Evolutionary conservation across 2,113 vertebrate genomes (phyloP).

Genomic region (Corvus moneduloides): DNA sequence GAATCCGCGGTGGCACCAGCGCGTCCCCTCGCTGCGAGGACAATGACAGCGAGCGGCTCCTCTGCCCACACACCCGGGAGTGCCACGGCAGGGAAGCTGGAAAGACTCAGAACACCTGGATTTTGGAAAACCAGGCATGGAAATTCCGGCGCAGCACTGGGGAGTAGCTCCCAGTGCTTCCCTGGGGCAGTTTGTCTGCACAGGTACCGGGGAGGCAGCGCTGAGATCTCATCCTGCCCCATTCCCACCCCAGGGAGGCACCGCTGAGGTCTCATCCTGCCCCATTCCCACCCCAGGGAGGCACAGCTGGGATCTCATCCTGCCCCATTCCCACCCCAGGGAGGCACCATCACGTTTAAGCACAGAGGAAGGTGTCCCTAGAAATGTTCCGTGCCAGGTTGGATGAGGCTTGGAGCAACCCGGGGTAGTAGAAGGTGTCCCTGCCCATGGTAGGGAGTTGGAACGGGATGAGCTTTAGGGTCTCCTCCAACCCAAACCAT

Average conservation of each 20-base stretch:
- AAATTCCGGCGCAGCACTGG: fast-evolving
- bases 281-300: not conserved
- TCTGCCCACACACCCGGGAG: not conserved
- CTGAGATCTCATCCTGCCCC: not conserved
- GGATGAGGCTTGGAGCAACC: not conserved
- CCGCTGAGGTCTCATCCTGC: not conserved
- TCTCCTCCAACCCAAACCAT: not conserved
- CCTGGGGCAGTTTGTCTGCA: fast-evolving
- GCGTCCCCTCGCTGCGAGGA: not conserved
- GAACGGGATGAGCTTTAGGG: not conserved
- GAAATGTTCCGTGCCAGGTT: not conserved
- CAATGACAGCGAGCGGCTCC: not conserved
- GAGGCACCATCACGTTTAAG: not conserved
- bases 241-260: not conserved
- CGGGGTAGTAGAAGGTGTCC: not conserved
- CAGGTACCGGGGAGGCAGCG: not conserved
- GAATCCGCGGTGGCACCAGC: not conserved
- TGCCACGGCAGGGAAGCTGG: not conserved
- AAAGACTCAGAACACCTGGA: not conserved
- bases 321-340: not conserved
- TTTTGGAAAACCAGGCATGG: not conserved
- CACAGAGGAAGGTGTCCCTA: not conserved
- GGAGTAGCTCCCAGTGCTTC: not conserved
- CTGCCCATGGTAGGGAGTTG: not conserved
- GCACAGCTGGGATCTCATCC: not conserved